phyloP scores from a whole-genome alignment of 2,113 vertebrate genomes.

The Cyanistes caeruleus region DNA sequence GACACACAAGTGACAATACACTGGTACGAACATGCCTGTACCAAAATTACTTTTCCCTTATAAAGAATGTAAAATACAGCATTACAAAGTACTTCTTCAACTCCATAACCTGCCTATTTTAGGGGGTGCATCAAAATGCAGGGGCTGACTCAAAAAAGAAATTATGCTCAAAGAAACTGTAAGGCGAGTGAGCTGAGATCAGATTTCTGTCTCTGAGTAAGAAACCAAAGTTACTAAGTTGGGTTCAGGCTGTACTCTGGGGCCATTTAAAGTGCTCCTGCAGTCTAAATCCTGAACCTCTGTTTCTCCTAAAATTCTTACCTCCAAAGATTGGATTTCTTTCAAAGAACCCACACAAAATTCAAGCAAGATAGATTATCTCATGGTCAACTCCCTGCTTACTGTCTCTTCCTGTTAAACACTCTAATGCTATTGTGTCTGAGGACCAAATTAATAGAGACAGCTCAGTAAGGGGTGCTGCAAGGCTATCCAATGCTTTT shows the following conservation, averaged over 20 bases:
- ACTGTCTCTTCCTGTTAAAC: not conserved
- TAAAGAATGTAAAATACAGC: not conserved
- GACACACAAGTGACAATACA: not conserved
- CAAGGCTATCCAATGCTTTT: not conserved
- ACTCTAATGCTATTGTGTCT: not conserved
- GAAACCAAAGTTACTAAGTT: not conserved
- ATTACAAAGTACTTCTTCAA: not conserved
- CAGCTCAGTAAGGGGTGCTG: not conserved
- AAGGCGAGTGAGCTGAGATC: not conserved
- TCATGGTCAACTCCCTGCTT: not conserved
- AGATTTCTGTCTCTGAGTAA: not conserved
- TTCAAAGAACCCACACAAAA: not conserved
- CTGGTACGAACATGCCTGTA: not conserved
- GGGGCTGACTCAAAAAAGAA: not conserved
- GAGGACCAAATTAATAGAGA: not conserved
- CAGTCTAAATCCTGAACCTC: not conserved
- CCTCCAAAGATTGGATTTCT: rapidly evolving
- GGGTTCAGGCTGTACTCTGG: not conserved
- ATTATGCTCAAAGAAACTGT: not conserved
- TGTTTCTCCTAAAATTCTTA: not conserved
- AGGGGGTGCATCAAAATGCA: not conserved
- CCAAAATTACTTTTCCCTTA: not conserved
- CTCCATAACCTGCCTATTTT: not conserved
- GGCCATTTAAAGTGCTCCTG: not conserved
- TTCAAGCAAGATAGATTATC: not conserved